Percentiles rank a stretch among this genome's conserved stretches.
Evolutionary conservation across 35 echinoderm and acorn worm species (phyloP).

Genomic region (Ophioderma brevispina): DNA sequence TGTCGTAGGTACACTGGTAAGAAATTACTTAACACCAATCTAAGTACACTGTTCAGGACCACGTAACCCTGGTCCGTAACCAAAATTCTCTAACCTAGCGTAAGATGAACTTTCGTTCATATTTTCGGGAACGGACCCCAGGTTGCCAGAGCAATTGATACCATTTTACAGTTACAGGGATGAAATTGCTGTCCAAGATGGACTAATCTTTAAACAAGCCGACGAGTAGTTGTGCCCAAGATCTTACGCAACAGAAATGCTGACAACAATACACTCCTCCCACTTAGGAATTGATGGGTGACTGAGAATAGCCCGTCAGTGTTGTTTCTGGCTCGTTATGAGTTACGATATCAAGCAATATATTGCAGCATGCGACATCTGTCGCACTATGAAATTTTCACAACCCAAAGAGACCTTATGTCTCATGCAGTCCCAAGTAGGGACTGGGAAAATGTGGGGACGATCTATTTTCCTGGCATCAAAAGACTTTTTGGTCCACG

Average conservation of each 20-base stretch:
- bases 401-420: conserved; percentile 58
- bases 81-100: too few species aligned
- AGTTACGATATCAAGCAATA: conserved; percentile 47
- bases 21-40: too few species aligned
- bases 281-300: conserved; percentile 73
- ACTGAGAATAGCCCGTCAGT: conserved; percentile 59
- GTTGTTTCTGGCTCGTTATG: conserved; percentile 72
- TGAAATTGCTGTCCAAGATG: conserved; percentile 56
- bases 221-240: conserved; percentile 65
- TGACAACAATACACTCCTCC: conserved; percentile 27
- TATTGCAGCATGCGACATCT: conserved; percentile 62
- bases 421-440: conserved; percentile 38
- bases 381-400: conserved; percentile 1
- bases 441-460: conserved; percentile 47
- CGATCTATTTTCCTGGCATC: conserved; percentile 42
- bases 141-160: conserved; percentile 7
- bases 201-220: conserved; percentile 57
- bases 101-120: too few species aligned
- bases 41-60: too few species aligned
- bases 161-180: conserved; percentile 55
- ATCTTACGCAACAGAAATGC: conserved; percentile 46
- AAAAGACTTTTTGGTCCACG: conserved; percentile 50
- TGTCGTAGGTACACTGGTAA: too few species aligned
- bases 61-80: too few species aligned
- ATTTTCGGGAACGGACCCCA: neutral